Base-by-base conservation (phyloP, 2,888 invertebrate species). In the Ctenicera cuprea region DNA sequence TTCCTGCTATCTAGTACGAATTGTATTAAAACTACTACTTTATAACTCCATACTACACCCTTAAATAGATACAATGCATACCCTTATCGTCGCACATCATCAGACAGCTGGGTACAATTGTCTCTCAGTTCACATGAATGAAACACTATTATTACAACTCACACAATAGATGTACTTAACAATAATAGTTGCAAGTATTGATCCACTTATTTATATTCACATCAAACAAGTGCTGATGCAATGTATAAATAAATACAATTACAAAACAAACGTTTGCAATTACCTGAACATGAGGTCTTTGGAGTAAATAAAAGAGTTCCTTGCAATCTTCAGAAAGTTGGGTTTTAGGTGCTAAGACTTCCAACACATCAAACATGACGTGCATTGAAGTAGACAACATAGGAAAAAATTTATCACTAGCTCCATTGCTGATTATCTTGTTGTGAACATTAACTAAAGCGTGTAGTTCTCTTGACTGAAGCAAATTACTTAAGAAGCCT, bases 371-470 rank as follows among this genome's bases (percentile, higher is more conserved):
- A 76, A 94, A 82, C 83, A 86, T 83, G 73, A 93, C 93, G 88
- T 95, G 93, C 91, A 95, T 94, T 3, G 95, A 93, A 85, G 95
- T 95, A 14, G 96, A 96, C 7, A 96, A 89, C 61, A 95, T 89
- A 0, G 96, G 96, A 82, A 93, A 94, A 83, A 95, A 92, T 81
- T 94, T 93, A 82, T 95, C 95, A 89, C 95, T 95, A 83, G 94
- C 93, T 67, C 94, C 93, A 87, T 94, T 94, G 81, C 92, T 94
- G 73, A 94, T 90, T 81, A 96, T 95, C 87, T 95, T 95, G 85
- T 96, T 96, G 86, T 97, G 96, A 74, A 96, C 96, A 88, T 95
- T 95, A 30, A 97, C 95, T 80, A 97, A 89, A 37, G 97, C 96
- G 88, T 96, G 94, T 0, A 97, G 90, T 85, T 96, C 95, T 86